A percentile compares a stretch with the other conserved stretches of the same genome.
These are phyloP conservation scores for Pomacea maculata DNA, from an alignment of 1,140 invertebrate genomes.

Conservation along the genomic window DNA sequence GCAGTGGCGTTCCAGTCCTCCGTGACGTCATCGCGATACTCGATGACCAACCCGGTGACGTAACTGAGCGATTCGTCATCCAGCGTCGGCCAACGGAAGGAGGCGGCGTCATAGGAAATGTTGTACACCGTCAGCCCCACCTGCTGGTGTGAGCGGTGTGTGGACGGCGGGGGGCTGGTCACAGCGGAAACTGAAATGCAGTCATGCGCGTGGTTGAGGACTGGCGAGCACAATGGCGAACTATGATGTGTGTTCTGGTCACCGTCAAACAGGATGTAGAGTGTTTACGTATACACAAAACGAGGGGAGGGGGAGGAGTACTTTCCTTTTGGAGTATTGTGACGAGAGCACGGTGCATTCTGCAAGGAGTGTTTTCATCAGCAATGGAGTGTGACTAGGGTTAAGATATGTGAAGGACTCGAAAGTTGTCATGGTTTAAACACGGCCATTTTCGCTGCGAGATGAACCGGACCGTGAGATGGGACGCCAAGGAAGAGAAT, in stretches of 20 bases:
- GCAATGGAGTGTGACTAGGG: too few relatives aligned
- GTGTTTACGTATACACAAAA: too few relatives aligned
- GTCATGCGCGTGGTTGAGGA: neutral
- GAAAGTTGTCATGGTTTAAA: too few relatives aligned
- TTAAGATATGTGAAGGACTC: too few relatives aligned
- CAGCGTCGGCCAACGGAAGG: conserved; percentile 2
- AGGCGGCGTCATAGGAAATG: conserved; percentile 10
- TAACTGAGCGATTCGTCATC: neutral
- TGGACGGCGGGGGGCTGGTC: neutral
- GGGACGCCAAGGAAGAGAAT: too few relatives aligned
- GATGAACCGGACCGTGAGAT: too few relatives aligned
- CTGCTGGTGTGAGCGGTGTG: neutral
- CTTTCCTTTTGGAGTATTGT: too few relatives aligned
- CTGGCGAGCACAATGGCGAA: neutral
- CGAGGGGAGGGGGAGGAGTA: too few relatives aligned
- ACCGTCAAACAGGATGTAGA: too few relatives aligned
- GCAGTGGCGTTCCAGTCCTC: conserved; percentile 12
- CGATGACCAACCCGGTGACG: conserved; percentile 17
- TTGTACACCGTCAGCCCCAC: conserved; percentile 1
- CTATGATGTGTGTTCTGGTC: neutral
- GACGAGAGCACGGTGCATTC: too few relatives aligned
- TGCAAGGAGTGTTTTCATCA: too few relatives aligned
- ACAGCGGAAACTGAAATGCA: neutral
- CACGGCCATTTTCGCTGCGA: too few relatives aligned
- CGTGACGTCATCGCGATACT: conserved; percentile 18